phyloP scores from a whole-genome alignment of 1,140 invertebrate genomes.

The Drosophila lowei region DNA sequence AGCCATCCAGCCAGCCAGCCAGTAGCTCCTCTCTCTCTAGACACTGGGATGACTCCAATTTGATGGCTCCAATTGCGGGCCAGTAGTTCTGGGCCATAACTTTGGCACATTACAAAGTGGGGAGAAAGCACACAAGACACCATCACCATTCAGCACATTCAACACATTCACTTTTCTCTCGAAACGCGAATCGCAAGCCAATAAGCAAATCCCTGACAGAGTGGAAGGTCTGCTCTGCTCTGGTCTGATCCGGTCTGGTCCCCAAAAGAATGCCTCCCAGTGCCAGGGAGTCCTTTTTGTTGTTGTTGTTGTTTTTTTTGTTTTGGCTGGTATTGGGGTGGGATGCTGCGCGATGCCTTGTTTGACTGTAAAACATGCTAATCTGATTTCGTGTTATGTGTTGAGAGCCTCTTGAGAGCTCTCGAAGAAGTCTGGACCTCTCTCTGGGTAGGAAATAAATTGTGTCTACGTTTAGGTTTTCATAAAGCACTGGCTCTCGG shows the following conservation, averaged over 20 bases:
- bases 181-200: constrained; percentile 11
- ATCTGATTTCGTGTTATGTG: constrained; percentile 81
- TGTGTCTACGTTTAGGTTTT: constrained; percentile 80
- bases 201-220: constrained; percentile 28
- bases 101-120: constrained; percentile 79
- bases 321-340: no score
- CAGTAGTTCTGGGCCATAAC: constrained; percentile 69
- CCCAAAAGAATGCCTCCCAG: constrained; percentile 38
- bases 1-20: no score
- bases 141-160: constrained; percentile 1
- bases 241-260: constrained; percentile 7
- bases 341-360: constrained; percentile 35
- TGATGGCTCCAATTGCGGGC: constrained; percentile 70
- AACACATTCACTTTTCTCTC: constrained; percentile 76
- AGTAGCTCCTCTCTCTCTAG: no score
- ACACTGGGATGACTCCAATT: constrained; percentile 48
- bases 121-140: constrained; percentile 49
- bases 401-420: constrained; percentile 35
- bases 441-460: constrained; percentile 67
- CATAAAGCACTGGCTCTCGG: constrained; percentile 70
- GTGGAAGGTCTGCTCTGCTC: neutral
- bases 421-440: no score
- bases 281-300: constrained; percentile 55
- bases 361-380: constrained; percentile 77
- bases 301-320: constrained; percentile 13